These are phyloP conservation scores for Crocallis elinguaria DNA, from an alignment of 2,888 invertebrate species.

Conservation along the genomic window DNA sequence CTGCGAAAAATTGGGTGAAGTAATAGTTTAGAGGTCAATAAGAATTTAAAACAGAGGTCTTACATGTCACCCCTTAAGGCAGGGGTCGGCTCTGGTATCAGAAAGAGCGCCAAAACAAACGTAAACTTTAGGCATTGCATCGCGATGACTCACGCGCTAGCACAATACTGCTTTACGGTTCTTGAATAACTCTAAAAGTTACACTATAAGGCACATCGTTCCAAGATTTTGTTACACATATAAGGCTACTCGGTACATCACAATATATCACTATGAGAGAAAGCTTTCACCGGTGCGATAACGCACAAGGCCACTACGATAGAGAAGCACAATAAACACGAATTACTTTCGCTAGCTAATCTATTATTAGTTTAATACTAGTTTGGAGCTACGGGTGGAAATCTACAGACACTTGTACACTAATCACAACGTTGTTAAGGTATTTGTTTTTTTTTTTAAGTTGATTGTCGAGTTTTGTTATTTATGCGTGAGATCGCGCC, in stretches of 20 bases:
- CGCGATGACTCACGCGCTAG: constrained; percentile 63
- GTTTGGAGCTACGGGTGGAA: constrained; percentile 32
- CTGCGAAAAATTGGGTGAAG: background rate
- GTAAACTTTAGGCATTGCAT: constrained; percentile 65
- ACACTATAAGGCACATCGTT: constrained; percentile 77
- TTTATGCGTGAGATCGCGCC: constrained; percentile 32
- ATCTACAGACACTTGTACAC: constrained; percentile 37
- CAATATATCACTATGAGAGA: constrained; percentile 46
- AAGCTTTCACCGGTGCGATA: constrained; percentile 64
- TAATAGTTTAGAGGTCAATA: too few species aligned
- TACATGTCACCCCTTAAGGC: constrained; percentile 70
- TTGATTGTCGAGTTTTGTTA: constrained; percentile 37
- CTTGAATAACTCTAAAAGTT: constrained; percentile 51
- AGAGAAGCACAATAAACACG: constrained; percentile 60
- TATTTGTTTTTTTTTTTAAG: constrained; percentile 36
- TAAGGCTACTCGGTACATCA: constrained; percentile 56
- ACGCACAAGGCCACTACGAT: constrained; percentile 73
- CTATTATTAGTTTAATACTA: constrained; percentile 59
- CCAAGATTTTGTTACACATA: constrained; percentile 54
- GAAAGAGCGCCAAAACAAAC: constrained; percentile 61
- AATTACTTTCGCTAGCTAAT: constrained; percentile 55
- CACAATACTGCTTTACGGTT: constrained; percentile 41
- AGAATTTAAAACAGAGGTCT: constrained; percentile 32
- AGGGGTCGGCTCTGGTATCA: constrained; percentile 66
- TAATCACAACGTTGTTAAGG: constrained; percentile 51